Conservation (phyloP, 2,113 vertebrate species). For the Geothlypis trichas region DNA sequence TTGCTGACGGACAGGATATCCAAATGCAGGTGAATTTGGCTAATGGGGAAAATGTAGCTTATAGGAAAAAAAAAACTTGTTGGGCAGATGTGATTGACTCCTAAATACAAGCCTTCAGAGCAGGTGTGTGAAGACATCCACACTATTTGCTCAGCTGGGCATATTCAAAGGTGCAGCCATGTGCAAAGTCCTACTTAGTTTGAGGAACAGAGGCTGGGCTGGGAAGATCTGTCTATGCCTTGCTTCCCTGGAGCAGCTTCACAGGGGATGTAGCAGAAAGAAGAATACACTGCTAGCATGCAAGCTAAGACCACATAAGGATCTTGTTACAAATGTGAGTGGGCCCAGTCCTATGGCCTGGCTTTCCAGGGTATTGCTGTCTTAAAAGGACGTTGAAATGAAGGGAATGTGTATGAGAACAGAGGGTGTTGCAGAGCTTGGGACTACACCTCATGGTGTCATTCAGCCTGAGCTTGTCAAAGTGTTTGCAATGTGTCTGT, state of each 20-base stretch:
- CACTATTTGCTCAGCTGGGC: not conserved
- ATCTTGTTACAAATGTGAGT: fast-evolving
- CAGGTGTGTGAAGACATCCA: not conserved
- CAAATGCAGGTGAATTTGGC: not conserved
- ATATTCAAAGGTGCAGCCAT: not conserved
- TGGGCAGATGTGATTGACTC: not conserved
- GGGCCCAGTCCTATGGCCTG: not conserved
- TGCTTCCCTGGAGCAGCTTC: not conserved
- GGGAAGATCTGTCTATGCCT: not conserved
- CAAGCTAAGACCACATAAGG: not conserved
- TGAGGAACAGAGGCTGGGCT: not conserved
- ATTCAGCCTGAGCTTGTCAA: not conserved
- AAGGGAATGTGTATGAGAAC: not conserved
- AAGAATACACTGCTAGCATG: not conserved
- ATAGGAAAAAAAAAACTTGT: not conserved
- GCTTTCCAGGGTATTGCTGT: not conserved
- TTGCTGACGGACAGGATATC: not conserved
- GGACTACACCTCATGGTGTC: not conserved
- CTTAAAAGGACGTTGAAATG: not conserved
- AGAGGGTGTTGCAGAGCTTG: not conserved
- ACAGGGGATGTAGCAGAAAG: not conserved
- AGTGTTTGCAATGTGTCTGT: not conserved
- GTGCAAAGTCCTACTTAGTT: not conserved
- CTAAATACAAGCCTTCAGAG: not conserved
- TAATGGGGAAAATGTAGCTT: not conserved